These are phyloP conservation scores for Torymus auratus DNA, from an alignment of 2,888 invertebrate genomes.

Conservation along the genomic window DNA sequence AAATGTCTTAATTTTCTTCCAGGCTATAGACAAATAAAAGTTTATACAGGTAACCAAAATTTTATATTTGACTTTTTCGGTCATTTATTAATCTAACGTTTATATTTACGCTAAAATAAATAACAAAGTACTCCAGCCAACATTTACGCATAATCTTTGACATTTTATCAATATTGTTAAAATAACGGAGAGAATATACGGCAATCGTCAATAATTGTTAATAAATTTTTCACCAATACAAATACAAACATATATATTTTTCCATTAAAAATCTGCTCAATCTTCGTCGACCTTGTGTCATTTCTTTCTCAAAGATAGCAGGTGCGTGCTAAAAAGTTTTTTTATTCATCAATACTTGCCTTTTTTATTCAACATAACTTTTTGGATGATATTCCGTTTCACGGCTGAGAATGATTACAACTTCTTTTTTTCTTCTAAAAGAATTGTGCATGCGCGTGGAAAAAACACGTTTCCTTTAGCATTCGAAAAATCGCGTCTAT, in stretches of 20 bases:
- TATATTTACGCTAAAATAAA: neutral
- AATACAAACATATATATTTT: neutral
- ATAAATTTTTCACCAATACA: no score
- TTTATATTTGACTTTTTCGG: neutral
- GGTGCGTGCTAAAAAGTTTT: neutral
- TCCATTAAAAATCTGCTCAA: no score
- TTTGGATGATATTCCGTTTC: slow-evolving; percentile 12
- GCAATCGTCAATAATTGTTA: no score
- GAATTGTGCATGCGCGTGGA: slow-evolving; percentile 15
- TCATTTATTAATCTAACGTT: neutral
- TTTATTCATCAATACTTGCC: neutral
- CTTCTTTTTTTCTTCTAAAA: slow-evolving; percentile 17
- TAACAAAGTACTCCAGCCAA: no score
- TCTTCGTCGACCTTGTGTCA: no score
- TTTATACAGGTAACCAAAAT: neutral
- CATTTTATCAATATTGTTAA: no score
- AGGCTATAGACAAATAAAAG: slow-evolving; percentile 3
- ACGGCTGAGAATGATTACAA: slow-evolving; percentile 16
- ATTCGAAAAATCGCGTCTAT: slow-evolving; percentile 45
- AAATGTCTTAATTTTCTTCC: slow-evolving; percentile 8
- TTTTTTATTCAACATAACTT: neutral
- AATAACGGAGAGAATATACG: no score
- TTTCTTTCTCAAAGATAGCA: neutral
- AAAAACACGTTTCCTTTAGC: slow-evolving; percentile 6
- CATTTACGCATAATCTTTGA: no score